phyloP scores from a whole-genome alignment of 2,113 vertebrate species.

The Salvelinus alpinus region DNA sequence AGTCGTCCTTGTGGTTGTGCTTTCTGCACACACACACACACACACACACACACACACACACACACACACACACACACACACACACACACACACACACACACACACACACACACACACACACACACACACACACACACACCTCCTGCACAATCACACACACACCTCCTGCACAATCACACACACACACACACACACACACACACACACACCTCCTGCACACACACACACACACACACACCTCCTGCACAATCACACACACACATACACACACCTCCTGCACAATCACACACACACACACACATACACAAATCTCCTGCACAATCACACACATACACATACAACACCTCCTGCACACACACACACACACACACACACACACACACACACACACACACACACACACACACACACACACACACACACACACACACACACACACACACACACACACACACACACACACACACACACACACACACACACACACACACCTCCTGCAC shows the following conservation, averaged over 20 bases:
- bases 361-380: conserved; percentile 9
- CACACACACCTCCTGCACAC: too few relatives aligned
- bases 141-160: neutral
- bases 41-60: conserved; percentile 18
- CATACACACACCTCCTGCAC: too few relatives aligned
- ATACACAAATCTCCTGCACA: too few relatives aligned
- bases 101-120: too few relatives aligned
- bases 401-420: too few relatives aligned
- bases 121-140: neutral
- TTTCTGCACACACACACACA: conserved; percentile 32
- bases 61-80: too few relatives aligned
- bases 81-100: conserved; percentile 7
- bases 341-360: neutral
- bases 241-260: too few relatives aligned
- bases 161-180: neutral
- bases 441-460: conserved; percentile 1
- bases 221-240: too few relatives aligned
- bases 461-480: neutral
- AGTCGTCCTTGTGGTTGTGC: conserved; percentile 61
- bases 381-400: too few relatives aligned
- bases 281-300: too few relatives aligned
- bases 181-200: neutral
- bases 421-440: too few relatives aligned
- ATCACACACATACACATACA: neutral
- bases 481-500: neutral